These are phyloP conservation scores for Alcis repandata DNA, from an alignment of 2,888 invertebrate species.

Conservation along the genomic window DNA sequence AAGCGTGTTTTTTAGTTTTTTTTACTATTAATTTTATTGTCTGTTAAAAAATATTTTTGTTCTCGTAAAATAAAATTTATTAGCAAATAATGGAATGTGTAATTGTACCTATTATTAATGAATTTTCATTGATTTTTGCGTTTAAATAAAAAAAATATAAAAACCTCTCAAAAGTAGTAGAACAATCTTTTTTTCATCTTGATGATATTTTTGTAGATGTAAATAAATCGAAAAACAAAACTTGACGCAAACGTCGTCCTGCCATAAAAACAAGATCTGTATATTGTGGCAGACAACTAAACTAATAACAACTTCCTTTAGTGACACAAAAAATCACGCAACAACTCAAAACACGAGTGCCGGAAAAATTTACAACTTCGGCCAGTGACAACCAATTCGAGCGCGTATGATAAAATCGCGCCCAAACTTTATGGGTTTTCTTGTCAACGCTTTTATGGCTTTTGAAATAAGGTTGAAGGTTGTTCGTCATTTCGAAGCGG, in stretches of 20 bases:
- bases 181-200: neutral
- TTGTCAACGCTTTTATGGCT: slow-evolving; percentile 46
- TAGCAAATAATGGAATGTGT: too few relatives aligned
- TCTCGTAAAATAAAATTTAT: too few relatives aligned
- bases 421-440: slow-evolving; percentile 46
- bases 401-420: slow-evolving; percentile 66
- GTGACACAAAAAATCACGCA: slow-evolving; percentile 48
- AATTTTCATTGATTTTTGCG: too few relatives aligned
- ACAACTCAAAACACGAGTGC: slow-evolving; percentile 58
- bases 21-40: too few relatives aligned
- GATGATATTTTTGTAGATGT: neutral
- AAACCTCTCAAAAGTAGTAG: neutral
- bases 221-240: slow-evolving; percentile 4
- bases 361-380: slow-evolving; percentile 68
- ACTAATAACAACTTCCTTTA: slow-evolving; percentile 47
- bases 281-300: slow-evolving; percentile 32
- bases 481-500: slow-evolving; percentile 44
- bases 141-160: neutral
- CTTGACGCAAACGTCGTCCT: slow-evolving; percentile 1
- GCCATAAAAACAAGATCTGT: slow-evolving; percentile 26
- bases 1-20: too few relatives aligned
- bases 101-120: too few relatives aligned
- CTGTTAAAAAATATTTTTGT: too few relatives aligned
- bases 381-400: slow-evolving; percentile 64
- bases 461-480: slow-evolving; percentile 52